Evolutionary conservation across 2,113 vertebrate genomes (phyloP), one percentile per base, ranked within the genome.

Genomic region (Paedocypris sp.): DNA sequence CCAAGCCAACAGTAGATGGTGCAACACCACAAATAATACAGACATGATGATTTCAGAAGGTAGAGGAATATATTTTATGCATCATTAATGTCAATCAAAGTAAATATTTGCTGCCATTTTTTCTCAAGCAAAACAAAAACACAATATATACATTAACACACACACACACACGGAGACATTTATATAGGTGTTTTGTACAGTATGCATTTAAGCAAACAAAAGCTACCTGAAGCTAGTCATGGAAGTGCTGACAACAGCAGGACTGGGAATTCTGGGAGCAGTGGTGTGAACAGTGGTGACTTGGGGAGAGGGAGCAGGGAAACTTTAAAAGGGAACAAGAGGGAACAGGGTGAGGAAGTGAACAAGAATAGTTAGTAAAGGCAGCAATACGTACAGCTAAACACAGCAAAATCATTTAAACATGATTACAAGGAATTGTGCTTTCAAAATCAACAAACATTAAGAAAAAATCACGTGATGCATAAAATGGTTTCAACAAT

Each of bases 181-280:
- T n/a, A n/a, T n/a, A n/a, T n/a, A n/a, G n/a, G n/a, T n/a, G n/a
- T n/a, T n/a, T n/a, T n/a, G n/a, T 32, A 43, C 49, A 42, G 42
- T 48, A 49, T 6, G 1, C n/a, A 11, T 33, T 8, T 1, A 33
- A 8, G 25, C 1, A 15, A 29, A 16, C 1, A 11, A 42, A 36
- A 6, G 75, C 79, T 94, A 98, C 94, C 93, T 97, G 89, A 82
- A 83, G 71, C 79, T 86, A 57, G 87, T 84, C 73, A 84, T 80
- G 81, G 79, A 76, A 75, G 84, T 86, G 86, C 81, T 87, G 86
- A 88, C 84, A 85, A 87, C 69, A 76, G 85, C 83, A 77, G 89
- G 84, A 71, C 85, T 92, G 76, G 88, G 82, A 74, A 85, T 77
- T 73, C 85, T 84, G 60, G 86, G 70, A 74, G 79, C 73, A 69